Conservation (phyloP, 2,113 vertebrate genomes). For the Petaurus breviceps region DNA sequence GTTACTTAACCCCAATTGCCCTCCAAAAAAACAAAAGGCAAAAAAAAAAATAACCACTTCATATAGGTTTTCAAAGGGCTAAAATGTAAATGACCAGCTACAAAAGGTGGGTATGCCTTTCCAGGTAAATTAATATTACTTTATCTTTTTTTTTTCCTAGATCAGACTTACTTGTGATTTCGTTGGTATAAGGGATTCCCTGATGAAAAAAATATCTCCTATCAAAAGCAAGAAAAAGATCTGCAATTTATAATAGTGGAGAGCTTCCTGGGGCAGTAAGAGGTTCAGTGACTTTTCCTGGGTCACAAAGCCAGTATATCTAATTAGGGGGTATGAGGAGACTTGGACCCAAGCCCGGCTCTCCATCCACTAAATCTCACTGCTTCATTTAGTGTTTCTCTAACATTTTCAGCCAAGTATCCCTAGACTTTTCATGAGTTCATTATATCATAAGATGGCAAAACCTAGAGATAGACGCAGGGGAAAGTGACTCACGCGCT, state of each 20-base stretch:
- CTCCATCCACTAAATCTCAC: neutral
- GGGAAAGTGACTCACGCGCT: slow-evolving; percentile 3
- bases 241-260: neutral
- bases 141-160: neutral
- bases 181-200: neutral
- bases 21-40: too few relatives aligned
- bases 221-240: neutral
- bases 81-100: slow-evolving; percentile 4
- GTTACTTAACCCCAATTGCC: too few relatives aligned
- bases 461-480: neutral
- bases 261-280: neutral
- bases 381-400: neutral
- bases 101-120: slow-evolving; percentile 11
- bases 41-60: neutral
- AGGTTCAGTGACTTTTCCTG: neutral
- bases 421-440: neutral
- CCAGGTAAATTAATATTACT: slow-evolving; percentile 8
- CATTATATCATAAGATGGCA: slow-evolving; percentile 34
- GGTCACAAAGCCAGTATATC: too few relatives aligned
- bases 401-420: slow-evolving; percentile 34
- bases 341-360: neutral
- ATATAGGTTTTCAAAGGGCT: slow-evolving; percentile 12
- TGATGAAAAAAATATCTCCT: neutral
- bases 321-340: neutral
- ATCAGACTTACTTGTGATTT: neutral